Evolutionary conservation across 1,140 invertebrate species (phyloP), one percentile per base, ranked within the genome.

Genomic region (Aphis gossypii): DNA sequence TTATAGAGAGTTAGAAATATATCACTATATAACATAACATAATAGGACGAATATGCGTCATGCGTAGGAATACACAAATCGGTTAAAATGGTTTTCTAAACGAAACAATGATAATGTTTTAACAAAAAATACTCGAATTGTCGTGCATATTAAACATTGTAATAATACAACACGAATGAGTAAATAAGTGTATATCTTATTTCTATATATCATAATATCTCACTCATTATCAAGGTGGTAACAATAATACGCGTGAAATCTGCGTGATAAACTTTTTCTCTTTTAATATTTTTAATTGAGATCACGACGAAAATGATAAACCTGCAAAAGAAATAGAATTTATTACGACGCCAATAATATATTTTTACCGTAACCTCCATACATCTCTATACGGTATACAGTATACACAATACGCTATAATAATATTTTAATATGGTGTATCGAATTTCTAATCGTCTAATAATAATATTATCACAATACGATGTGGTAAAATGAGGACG

Each of bases 221-320:
- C 30, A 18, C 60, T n/a, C 60, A 76, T 76, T 44, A 25, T 30
- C 21, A 25, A 9, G 83, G 21, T 11, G 25, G 30, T 23, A 11
- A 84, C 23, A 11, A 11, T 44, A 30, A 4, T 23, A 84, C 25
- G 25, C 84, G 18, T 84, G 83, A 44, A 84, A 44, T 44, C 38
- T 44, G 83, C 30, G 86, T 48, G 51, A n/a, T 89, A 21, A 23
- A 89, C n/a, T 89, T 54, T 89, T 89, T 25, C n/a, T 25, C 87
- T 54, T 89, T 89, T 89, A 0, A 21, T 25, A 9, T 44, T 9
- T 21, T 35, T 51, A 51, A 51, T 88, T 18, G 30, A 7, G n/a
- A 54, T 88, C 48, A 35, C 8, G 30, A 35, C 46, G 8, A 54
- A 51, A 54, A 54, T n/a, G n/a, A 54, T 20, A 88, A 35, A 88